Evolutionary conservation across 2,888 invertebrate species (phyloP).

Genomic region (Phaedon cochleariae): DNA sequence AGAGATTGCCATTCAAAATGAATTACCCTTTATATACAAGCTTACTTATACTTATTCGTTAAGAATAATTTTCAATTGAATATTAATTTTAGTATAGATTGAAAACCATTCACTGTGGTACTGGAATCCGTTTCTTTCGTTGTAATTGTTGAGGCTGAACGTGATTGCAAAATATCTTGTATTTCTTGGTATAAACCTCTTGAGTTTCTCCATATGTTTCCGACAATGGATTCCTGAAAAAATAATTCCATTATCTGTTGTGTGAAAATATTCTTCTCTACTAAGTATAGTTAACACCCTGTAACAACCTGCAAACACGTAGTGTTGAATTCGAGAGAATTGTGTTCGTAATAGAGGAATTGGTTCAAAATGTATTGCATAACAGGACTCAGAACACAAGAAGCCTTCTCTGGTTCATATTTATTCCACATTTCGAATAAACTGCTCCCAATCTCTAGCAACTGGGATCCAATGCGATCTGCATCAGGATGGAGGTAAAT

Average conservation of each 20-base stretch:
- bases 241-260: not conserved
- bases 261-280: no score
- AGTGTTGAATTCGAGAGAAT: conserved; percentile 4
- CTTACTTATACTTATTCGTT: no score
- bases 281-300: no score
- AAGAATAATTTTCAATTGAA: no score
- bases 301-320: conserved; percentile 29
- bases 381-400: conserved; percentile 18
- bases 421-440: conserved; percentile 9
- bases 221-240: not conserved
- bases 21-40: no score
- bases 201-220: not conserved
- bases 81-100: no score
- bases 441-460: not conserved
- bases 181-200: not conserved
- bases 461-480: not conserved
- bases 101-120: no score
- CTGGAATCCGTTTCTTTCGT: no score
- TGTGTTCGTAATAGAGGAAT: conserved; percentile 9
- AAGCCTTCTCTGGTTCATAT: conserved; percentile 19
- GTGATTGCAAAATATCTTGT: not conserved
- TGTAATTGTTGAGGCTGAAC: not conserved
- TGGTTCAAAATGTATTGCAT: conserved; percentile 16
- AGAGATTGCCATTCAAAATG: no score
- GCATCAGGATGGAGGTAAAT: not conserved